These are phyloP conservation scores for Parnassius glacialis DNA, from an alignment of 2,888 invertebrate genomes.

Conservation along the genomic window DNA sequence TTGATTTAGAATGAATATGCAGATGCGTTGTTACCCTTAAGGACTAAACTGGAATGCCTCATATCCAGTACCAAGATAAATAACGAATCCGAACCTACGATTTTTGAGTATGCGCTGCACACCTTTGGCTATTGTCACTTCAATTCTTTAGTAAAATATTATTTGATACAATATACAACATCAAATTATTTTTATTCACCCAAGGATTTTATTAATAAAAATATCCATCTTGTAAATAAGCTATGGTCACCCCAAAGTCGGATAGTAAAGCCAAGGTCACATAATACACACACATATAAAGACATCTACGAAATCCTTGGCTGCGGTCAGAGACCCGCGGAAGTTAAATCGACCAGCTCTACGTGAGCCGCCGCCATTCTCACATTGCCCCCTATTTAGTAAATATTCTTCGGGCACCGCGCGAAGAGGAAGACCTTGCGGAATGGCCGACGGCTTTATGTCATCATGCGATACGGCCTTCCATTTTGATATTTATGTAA, in stretches of 20 bases:
- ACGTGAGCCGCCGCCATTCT: slow-evolving; percentile 48
- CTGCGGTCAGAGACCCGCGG: slow-evolving; percentile 69
- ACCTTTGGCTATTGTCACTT: not conserved
- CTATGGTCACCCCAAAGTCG: slow-evolving; percentile 50
- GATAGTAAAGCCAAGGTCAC: slow-evolving; percentile 71
- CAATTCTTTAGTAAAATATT: too few relatives aligned
- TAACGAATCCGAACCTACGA: too few relatives aligned
- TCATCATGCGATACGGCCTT: slow-evolving; percentile 65
- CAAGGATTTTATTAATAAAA: slow-evolving; percentile 20
- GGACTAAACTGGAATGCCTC: too few relatives aligned
- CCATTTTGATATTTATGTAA: slow-evolving; percentile 61
- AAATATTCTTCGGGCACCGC: slow-evolving; percentile 23
- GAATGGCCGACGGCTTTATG: slow-evolving; percentile 56
- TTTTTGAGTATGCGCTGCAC: too few relatives aligned
- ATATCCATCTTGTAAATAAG: slow-evolving; percentile 19
- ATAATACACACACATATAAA: slow-evolving; percentile 50
- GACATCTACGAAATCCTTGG: slow-evolving; percentile 70
- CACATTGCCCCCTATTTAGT: slow-evolving; percentile 41
- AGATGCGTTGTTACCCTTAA: too few relatives aligned
- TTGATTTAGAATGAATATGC: too few relatives aligned
- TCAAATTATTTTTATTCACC: too few relatives aligned
- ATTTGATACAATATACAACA: too few relatives aligned
- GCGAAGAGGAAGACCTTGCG: slow-evolving; percentile 28
- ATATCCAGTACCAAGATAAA: too few relatives aligned
- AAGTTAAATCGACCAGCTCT: slow-evolving; percentile 56